Conservation (phyloP, 2,888 invertebrate species). For the Pterobdella sp. region DNA sequence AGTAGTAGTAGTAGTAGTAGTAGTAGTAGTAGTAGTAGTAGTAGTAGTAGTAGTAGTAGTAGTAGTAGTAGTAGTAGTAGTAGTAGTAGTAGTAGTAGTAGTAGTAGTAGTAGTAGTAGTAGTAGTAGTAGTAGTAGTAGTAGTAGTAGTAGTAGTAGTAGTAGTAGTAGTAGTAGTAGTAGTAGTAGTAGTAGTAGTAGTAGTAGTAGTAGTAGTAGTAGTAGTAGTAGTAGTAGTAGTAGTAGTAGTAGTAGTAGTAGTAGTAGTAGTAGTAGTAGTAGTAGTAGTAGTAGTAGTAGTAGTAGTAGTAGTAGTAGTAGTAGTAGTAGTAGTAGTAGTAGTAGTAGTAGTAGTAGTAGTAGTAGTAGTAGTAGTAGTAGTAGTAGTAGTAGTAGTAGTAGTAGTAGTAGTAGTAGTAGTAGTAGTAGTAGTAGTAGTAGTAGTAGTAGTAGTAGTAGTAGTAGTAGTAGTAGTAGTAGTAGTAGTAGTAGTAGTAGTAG, state of each 20-base stretch:
- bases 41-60: conserved; percentile 19
- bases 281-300: too few relatives aligned
- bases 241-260: too few relatives aligned
- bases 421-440: background rate
- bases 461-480: background rate
- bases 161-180: too few relatives aligned
- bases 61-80: conserved; percentile 20
- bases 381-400: background rate
- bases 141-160: too few relatives aligned
- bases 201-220: too few relatives aligned
- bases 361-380: background rate
- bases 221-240: too few relatives aligned
- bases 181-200: too few relatives aligned
- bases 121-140: too few relatives aligned
- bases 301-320: too few relatives aligned
- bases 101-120: conserved; percentile 16
- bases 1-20: conserved; percentile 12
- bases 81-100: conserved; percentile 13
- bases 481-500: background rate
- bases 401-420: background rate
- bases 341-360: background rate
- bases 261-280: too few relatives aligned
- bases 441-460: background rate
- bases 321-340: background rate
- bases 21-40: conserved; percentile 18